Evolutionary conservation across 2,888 invertebrate genomes (phyloP), one percentile per base, ranked within the genome.

Genomic region (Platycheirus rosarum): DNA sequence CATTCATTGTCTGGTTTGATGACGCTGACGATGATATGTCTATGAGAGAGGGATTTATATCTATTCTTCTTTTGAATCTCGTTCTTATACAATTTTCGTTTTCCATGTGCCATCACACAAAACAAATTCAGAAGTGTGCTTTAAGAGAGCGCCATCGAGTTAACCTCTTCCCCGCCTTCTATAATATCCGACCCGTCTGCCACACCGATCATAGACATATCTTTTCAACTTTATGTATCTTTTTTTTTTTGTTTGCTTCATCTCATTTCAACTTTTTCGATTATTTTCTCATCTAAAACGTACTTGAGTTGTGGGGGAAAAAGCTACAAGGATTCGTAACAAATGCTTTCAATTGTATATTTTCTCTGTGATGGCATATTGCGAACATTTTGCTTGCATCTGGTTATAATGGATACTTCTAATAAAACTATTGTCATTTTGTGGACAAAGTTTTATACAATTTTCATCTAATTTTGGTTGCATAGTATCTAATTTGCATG

Each of bases 211-310:
- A 42, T 63, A 62, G 65, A 57, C 82, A 63, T 82, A 82, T 77
- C 68, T 82, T 82, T 63, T 42, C 16, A 63, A 77, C 62, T 82
- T 82, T 77, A 82, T 82, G 77, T 20, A 71, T 77, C 68, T 65
- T 46, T 63, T 69, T 68, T 16, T 57, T 49, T 62, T 49, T 48
- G 63, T 55, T 40, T 57, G 60, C 70, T 66, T 82, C 55, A 53
- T 51, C 49, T 62, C 75, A 75, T 75, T 63, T 73, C 44, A 63
- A 82, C 71, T 82, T 82, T 82, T 82, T 82, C 82, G 82, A 82
- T 82, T 82, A 82, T 62, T 49, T 68, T 66, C 42, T 68, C 48
- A 23, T 53, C 53, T 51, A 29, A 55, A 26, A 42, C 2, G 16
- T 40, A 18, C 32, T 35, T 37, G 13, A 9, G 20, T 2, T 23